phyloP scores from a whole-genome alignment of 2,797 vertebrate genomes.

The Ataeniobius toweri region DNA sequence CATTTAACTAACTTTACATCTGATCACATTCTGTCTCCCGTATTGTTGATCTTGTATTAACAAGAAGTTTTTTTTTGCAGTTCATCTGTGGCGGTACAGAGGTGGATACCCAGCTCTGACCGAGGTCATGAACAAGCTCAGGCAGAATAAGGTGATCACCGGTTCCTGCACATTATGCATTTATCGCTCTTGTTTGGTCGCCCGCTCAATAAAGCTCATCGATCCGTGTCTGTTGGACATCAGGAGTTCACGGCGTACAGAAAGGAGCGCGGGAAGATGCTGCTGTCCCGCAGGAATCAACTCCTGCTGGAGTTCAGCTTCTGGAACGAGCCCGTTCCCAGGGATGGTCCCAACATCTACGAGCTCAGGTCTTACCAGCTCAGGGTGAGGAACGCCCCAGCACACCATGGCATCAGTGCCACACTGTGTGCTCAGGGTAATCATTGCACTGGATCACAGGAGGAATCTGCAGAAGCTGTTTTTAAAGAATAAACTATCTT shows the following conservation, averaged over 20 bases:
- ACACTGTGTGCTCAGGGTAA: neutral
- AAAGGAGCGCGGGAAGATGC: slow-evolving; percentile 92
- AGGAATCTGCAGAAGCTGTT: neutral
- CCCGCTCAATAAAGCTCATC: neutral
- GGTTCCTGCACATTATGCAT: no score
- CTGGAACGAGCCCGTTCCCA: slow-evolving; percentile 93
- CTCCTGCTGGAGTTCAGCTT: slow-evolving; percentile 95
- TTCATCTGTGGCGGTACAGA: slow-evolving; percentile 96
- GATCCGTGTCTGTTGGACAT: slow-evolving; percentile 19
- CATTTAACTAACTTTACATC: neutral
- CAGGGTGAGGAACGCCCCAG: slow-evolving; percentile 82
- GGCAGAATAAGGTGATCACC: slow-evolving; percentile 87
- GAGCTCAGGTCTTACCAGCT: slow-evolving; percentile 96
- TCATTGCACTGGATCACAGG: neutral
- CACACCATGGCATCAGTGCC: neutral
- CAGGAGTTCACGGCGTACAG: slow-evolving; percentile 93
- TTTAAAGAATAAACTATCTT: neutral
- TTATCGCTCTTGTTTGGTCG: neutral
- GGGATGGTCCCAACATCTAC: slow-evolving; percentile 93
- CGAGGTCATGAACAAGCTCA: slow-evolving; percentile 96
- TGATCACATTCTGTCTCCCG: neutral
- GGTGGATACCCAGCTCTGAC: slow-evolving; percentile 97
- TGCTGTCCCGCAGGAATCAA: slow-evolving; percentile 93
- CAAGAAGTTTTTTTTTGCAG: slow-evolving; percentile 74
- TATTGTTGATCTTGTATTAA: slow-evolving; percentile 1